phyloP scores from a whole-genome alignment of 2,797 vertebrate species.

The Rallus crepitans region DNA sequence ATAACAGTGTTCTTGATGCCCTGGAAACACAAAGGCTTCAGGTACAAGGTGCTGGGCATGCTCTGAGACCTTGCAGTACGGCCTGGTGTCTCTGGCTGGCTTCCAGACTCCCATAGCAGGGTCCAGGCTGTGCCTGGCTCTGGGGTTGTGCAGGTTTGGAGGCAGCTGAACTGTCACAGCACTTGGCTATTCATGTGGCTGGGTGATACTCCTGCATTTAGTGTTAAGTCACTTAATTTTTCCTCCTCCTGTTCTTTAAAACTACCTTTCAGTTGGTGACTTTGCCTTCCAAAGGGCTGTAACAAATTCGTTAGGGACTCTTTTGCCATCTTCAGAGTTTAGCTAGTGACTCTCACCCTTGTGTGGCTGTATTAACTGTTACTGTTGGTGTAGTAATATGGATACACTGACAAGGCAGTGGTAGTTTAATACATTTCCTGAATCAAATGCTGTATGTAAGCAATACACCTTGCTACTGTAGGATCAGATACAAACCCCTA shows the following conservation, averaged over 20 bases:
- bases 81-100: neutral
- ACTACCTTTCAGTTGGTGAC: neutral
- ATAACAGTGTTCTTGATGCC: neutral
- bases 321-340: neutral
- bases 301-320: neutral
- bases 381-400: fast-evolving
- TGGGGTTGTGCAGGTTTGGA: neutral
- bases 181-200: neutral
- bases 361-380: neutral
- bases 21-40: neutral
- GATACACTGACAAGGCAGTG: fast-evolving
- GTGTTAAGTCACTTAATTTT: neutral
- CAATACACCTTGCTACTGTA: neutral
- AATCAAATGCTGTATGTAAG: neutral
- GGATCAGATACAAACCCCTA: neutral
- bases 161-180: neutral
- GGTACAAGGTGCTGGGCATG: neutral
- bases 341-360: neutral
- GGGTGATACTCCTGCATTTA: neutral
- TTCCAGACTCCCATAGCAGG: neutral
- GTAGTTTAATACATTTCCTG: neutral
- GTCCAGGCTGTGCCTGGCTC: neutral
- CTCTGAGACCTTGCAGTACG: neutral
- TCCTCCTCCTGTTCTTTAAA: neutral
- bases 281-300: neutral